Conservation (phyloP, 2,113 vertebrate genomes). For the Antigone vipio region DNA sequence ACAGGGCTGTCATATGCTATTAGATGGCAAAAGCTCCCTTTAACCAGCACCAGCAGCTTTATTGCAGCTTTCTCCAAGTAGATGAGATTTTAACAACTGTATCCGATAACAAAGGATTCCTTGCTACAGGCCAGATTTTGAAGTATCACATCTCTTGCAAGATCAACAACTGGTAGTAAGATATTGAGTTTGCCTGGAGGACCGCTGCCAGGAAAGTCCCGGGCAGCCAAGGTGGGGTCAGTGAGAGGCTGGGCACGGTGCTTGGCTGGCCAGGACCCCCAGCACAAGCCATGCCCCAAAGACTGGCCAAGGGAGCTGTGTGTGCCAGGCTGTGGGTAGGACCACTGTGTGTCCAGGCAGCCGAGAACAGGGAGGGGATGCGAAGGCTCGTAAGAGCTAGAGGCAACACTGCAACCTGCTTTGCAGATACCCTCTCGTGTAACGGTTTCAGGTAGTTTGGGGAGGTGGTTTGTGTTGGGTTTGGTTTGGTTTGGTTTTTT, state of each 20-base stretch:
- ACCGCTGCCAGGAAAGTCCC: background rate
- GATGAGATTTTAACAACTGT: background rate
- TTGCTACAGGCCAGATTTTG: background rate
- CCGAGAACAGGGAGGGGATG: background rate
- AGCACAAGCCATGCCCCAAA: background rate
- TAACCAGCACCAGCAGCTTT: background rate
- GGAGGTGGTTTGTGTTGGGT: background rate
- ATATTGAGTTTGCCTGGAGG: background rate
- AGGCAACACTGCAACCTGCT: background rate
- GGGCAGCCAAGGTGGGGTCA: background rate
- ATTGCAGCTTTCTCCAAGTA: background rate
- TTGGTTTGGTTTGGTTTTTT: background rate
- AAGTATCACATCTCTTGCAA: background rate
- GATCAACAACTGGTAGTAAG: background rate
- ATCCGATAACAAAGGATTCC: background rate
- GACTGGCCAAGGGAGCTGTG: rapidly evolving
- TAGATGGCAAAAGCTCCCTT: background rate
- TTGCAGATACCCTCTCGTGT: background rate
- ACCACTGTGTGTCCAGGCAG: background rate
- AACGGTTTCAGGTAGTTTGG: background rate
- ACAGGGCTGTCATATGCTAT: background rate
- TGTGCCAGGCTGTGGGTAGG: background rate
- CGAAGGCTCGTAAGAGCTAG: background rate
- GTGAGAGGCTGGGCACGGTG: background rate
- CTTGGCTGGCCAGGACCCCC: background rate